Conservation (phyloP, 2,888 invertebrate genomes). For the Trichopria drosophilae region DNA sequence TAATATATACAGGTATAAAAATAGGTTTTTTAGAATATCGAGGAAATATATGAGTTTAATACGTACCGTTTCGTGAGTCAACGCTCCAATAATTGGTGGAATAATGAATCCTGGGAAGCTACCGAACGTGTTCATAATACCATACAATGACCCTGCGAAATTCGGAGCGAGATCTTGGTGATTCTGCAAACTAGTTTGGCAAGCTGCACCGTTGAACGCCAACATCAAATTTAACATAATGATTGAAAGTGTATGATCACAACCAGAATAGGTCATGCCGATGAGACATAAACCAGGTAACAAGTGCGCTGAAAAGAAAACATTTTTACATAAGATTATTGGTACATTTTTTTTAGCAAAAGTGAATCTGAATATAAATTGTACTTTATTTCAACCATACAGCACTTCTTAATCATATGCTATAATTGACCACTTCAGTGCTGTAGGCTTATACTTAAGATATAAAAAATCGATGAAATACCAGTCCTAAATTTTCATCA, state of each 20-base stretch:
- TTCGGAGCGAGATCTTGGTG: constrained; percentile 58
- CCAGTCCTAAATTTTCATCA: too few species aligned
- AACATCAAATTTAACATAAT: constrained; percentile 50
- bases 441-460: too few species aligned
- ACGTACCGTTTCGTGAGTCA: constrained; percentile 48
- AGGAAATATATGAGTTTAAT: not conserved
- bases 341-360: too few species aligned
- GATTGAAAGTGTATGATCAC: constrained; percentile 46
- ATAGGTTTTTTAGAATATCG: not conserved
- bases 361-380: too few species aligned
- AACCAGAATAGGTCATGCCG: constrained; percentile 51
- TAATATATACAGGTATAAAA: not conserved
- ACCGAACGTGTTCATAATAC: constrained; percentile 56
- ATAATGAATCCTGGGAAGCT: constrained; percentile 56
- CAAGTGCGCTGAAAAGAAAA: constrained; percentile 45
- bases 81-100: constrained; percentile 49
- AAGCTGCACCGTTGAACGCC: constrained; percentile 53
- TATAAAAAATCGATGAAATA: too few species aligned
- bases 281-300: constrained; percentile 63
- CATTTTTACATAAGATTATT: not conserved
- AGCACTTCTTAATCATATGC: too few species aligned
- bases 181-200: constrained; percentile 55
- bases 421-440: too few species aligned
- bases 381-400: too few species aligned
- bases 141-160: constrained; percentile 56